Base-by-base conservation (phyloP, 2,888 invertebrate genomes). In the Suillia variegata region DNA sequence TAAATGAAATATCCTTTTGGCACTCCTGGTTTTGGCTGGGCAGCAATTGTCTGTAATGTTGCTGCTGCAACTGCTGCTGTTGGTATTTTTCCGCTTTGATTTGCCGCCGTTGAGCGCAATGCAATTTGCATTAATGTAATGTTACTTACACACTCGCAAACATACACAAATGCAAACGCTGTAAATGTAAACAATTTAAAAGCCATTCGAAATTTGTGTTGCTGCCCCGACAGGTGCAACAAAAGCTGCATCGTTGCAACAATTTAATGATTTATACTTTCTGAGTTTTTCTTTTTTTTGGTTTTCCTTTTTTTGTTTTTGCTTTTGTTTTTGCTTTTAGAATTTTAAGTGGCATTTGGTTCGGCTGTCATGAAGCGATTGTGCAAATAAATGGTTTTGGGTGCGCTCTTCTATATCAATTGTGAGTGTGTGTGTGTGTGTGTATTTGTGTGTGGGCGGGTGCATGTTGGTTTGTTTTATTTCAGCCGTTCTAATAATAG, bases 241-340 rank as follows among this genome's bases (percentile, higher is more conserved):
- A 67, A 70, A 67, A 70, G 73, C 74, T 71, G 73, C 71, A 72
- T n/a, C n/a, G n/a, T n/a, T n/a, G n/a, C n/a, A 72, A 72, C 74
- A 72, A 74, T 72, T 67, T 65, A 69, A 70, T 72, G 72, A 72
- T 74, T 72, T 71, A 72, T 69, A 67, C n/a, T n/a, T n/a, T n/a
- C n/a, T n/a, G n/a, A n/a, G n/a, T n/a, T n/a, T n/a, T n/a, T n/a
- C n/a, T n/a, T n/a, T n/a, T n/a, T n/a, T n/a, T n/a, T n/a, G n/a
- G n/a, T n/a, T n/a, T n/a, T n/a, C n/a, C n/a, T n/a, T n/a, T n/a
- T n/a, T n/a, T n/a, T n/a, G n/a, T n/a, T n/a, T n/a, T n/a, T n/a
- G n/a, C n/a, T n/a, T n/a, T n/a, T n/a, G n/a, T n/a, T n/a, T n/a
- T n/a, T n/a, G n/a, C n/a, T 47, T 62, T 47, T 20, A 13, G n/a